Base-by-base conservation (phyloP, 2,113 vertebrate genomes). In the Pachypanchax playfairii region DNA sequence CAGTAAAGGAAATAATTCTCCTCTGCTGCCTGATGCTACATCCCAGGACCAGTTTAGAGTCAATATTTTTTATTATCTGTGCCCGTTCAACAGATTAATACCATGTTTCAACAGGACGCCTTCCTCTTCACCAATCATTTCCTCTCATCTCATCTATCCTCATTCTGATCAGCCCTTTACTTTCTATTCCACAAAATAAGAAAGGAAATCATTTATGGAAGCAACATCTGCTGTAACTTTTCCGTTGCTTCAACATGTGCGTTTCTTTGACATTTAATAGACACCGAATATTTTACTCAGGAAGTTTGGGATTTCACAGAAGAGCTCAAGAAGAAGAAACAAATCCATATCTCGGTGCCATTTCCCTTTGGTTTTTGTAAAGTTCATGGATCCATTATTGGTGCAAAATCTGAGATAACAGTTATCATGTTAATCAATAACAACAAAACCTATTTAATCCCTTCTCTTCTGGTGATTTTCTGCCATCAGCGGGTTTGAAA, bases 11-110 rank as follows among this genome's bases (percentile, higher is more conserved):
- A n/a, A n/a, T n/a, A n/a, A n/a, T n/a, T n/a, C n/a, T 28, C 59
- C 14, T 25, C 46, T 8, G 10, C 61, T 21, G 3, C 20, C 15
- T 24, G 41, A 46, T 76, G 74, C 69, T 73, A 65, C 55, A 70
- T 52, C 71, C 48, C 54, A 47, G 22, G 64, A 70, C 65, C 36
- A 31, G 86, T 86, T 85, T 67, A 66, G 67, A 79, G 85, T 90
- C 87, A 76, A 85, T 89, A 87, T 77, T 82, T 71, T 64, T 70
- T 84, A 85, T 84, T 84, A 83, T 82, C 75, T 61, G 68, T 4
- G 56, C 47, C 76, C 79, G 76, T 79, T 91, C 75, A 61, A 80
- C 84, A 71, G 75, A 69, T 59, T 85, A 67, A 65, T 75, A 65
- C 64, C 48, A 74, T 60, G 85, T 85, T 88, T 80, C 69, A 55